Base-by-base conservation (phyloP, 2,113 vertebrate species). In the Xiphophorus hellerii region DNA sequence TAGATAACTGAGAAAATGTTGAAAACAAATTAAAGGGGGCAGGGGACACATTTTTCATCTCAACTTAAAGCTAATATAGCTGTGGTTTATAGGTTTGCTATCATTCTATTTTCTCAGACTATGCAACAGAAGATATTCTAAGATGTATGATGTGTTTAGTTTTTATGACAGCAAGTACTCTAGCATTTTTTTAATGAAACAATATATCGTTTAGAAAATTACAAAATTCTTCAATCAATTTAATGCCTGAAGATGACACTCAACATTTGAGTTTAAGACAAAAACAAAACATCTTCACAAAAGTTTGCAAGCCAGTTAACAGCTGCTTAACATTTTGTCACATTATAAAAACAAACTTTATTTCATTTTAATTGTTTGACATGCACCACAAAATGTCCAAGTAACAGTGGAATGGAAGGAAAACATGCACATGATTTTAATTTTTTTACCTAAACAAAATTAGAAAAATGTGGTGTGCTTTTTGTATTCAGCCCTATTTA, bases 1-100 rank as follows among this genome's bases (percentile, higher is more conserved):
- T 85, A 82, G 78, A 79, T 30, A 12, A 77, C 77, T 69, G 62
- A 84, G 33, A 66, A 77, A 73, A 22, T 25, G 20, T 9, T 28
- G 30, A 66, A 22, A 62, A 22, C 20, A 31, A 29, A 82, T 27
- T 66, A 39, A 58, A 6, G 27, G 62, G n/a, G 51, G 37, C 13
- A 6, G 10, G 28, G 5, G 30, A 37, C 0, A 37, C 4, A 37
- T 30, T 72, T 42, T 62, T 68, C 10, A 28, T 61, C 63, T 67
- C 2, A 74, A 31, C 44, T 66, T 75, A 10, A 74, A 54, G 35
- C 6, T 54, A 63, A 25, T 61, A 79, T 51, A 17, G 27, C 30
- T 31, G 1, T 30, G 12, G 65, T 67, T 68, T 65, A 15, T 15
- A 51, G 39, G 28, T 69, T 28, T 33, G 1, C 4, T 58, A 30